Evolutionary conservation across 2,797 vertebrate species (phyloP).

Genomic region (Furcifer pardalis): DNA sequence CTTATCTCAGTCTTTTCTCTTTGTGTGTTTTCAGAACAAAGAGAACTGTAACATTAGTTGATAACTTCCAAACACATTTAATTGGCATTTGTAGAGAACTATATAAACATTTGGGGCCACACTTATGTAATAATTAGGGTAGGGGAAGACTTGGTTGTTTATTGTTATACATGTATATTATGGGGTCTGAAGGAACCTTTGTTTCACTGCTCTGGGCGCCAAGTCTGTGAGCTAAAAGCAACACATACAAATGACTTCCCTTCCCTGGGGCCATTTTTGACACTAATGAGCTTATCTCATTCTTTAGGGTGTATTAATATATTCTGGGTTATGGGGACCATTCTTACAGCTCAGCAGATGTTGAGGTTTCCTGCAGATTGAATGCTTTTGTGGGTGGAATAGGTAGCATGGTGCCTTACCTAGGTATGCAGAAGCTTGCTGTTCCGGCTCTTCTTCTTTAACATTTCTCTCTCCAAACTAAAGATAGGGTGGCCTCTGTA

Average conservation of each 20-base stretch:
- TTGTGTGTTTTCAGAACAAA: not conserved
- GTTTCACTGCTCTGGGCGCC: not conserved
- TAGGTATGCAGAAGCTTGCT: slow-evolving; percentile 13
- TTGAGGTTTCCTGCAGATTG: not conserved
- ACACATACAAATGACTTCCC: not conserved
- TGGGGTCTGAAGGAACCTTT: not conserved
- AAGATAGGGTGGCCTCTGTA: slow-evolving; percentile 24
- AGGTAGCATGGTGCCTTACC: not conserved
- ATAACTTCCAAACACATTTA: not conserved
- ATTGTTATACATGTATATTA: not conserved
- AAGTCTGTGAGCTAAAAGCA: not conserved
- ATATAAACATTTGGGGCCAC: not conserved
- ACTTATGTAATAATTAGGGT: not conserved
- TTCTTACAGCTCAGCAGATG: slow-evolving; percentile 15
- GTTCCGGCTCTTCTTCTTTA: slow-evolving; percentile 6
- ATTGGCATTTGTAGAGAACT: not conserved
- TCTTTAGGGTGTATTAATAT: slow-evolving; percentile 34
- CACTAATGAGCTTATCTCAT: not conserved
- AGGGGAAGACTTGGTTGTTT: not conserved
- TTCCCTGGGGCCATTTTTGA: slow-evolving; percentile 25
- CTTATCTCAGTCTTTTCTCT: not conserved
- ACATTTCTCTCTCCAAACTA: slow-evolving; percentile 3
- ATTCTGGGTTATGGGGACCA: slow-evolving; percentile 36
- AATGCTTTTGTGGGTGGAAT: not conserved
- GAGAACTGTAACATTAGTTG: not conserved